Conservation (phyloP, 1,140 invertebrate genomes). For the Metaphire vulgaris region DNA sequence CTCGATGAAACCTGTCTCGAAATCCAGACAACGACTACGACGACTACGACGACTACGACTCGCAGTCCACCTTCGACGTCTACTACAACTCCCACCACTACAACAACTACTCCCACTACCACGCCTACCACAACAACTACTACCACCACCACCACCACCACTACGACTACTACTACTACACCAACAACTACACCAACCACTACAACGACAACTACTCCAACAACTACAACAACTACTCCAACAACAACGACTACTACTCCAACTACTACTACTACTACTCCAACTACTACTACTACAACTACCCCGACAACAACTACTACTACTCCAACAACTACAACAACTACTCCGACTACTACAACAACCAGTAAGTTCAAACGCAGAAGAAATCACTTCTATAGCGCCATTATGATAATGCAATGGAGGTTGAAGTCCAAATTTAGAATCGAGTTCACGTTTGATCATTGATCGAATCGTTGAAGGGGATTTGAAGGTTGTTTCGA, state of each 20-base stretch:
- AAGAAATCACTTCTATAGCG: no score
- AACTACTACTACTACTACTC: not conserved
- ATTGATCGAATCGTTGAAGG: no score
- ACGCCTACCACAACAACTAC: slow-evolving; percentile 9
- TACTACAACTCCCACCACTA: not conserved
- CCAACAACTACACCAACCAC: not conserved
- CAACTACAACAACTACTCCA: not conserved
- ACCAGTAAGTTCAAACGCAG: no score
- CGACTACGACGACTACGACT: not conserved
- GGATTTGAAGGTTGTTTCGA: no score
- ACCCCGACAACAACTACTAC: slow-evolving; percentile 1
- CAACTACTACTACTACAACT: not conserved
- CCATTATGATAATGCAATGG: no score
- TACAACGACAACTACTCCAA: not conserved
- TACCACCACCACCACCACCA: not conserved
- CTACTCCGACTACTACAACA: not conserved
- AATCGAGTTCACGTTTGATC: no score
- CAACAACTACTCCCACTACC: not conserved
- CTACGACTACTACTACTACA: not conserved
- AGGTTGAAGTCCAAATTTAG: no score
- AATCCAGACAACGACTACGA: not conserved
- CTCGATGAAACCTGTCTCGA: not conserved
- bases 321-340: slow-evolving; percentile 7
- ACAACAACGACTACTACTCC: not conserved
- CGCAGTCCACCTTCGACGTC: not conserved